Conservation (phyloP, 2,888 invertebrate species). For the Macrophya alboannulata region DNA sequence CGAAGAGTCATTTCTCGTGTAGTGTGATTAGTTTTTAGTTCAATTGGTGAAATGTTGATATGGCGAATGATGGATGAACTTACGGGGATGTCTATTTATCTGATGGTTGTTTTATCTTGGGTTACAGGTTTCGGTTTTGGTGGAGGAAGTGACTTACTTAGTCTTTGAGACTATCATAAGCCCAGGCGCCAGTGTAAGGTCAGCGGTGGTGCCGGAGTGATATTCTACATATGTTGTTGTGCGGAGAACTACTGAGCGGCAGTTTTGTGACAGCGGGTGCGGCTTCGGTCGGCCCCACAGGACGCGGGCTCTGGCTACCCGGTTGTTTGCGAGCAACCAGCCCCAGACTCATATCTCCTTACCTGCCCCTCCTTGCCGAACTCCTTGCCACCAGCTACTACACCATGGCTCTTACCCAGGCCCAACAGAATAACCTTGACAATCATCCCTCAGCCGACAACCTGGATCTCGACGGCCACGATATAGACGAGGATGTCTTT, state of each 20-base stretch:
- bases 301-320: conserved; percentile 78
- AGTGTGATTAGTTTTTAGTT: background rate
- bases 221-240: conserved; percentile 77
- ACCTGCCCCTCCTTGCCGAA: conserved; percentile 76
- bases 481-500: conserved; percentile 76
- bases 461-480: conserved; percentile 71
- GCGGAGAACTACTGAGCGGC: conserved; percentile 79
- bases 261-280: conserved; percentile 79
- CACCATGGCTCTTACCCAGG: conserved; percentile 67
- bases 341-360: conserved; percentile 74
- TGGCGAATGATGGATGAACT: background rate
- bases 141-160: conserved; percentile 66
- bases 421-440: conserved; percentile 68
- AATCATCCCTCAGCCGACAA: conserved; percentile 72
- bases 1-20: too few relatives aligned
- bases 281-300: conserved; percentile 77
- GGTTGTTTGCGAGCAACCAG: conserved; percentile 77
- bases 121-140: conserved; percentile 65
- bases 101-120: background rate
- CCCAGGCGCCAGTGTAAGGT: conserved; percentile 67
- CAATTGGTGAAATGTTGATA: background rate
- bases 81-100: background rate
- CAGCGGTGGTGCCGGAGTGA: conserved; percentile 66
- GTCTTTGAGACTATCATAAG: conserved; percentile 28
- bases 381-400: conserved; percentile 73